Conservation (phyloP, 2,888 invertebrate genomes). For the Synanthedon tipuliformis region DNA sequence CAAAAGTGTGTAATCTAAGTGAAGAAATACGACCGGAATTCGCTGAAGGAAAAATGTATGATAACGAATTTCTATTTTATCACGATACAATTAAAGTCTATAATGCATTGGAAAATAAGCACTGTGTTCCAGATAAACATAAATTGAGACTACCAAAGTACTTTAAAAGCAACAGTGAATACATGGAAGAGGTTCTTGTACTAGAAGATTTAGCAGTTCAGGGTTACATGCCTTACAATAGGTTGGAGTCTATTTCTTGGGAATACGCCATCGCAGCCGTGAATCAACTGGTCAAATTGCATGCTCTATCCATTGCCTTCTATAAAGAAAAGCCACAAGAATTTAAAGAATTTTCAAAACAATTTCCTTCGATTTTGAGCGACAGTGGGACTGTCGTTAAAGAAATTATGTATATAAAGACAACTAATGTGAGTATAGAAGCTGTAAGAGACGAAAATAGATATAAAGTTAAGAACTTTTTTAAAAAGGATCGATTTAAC, state of each 20-base stretch:
- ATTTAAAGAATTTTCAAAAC: conserved; percentile 10
- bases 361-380: not conserved
- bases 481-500: not conserved
- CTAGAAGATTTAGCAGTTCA: conserved; percentile 19
- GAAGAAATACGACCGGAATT: conserved; percentile 20
- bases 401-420: not conserved
- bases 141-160: conserved; percentile 10
- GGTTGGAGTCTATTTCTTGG: conserved; percentile 22
- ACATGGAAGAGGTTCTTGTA: conserved; percentile 15
- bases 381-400: not conserved
- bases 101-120: conserved; percentile 6
- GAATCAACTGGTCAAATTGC: conserved; percentile 25
- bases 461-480: not conserved
- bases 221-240: conserved; percentile 23
- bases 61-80: conserved; percentile 3
- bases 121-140: conserved; percentile 4
- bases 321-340: conserved; percentile 20
- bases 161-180: conserved; percentile 10
- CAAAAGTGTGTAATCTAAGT: conserved; percentile 30
- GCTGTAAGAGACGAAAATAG: not conserved
- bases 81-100: not conserved
- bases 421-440: not conserved
- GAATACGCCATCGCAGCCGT: conserved; percentile 19
- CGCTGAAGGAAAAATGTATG: conserved; percentile 8
- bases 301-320: conserved; percentile 31